These are phyloP conservation scores for Pitangus sulphuratus DNA, from an alignment of 2,797 vertebrate genomes.

Conservation along the genomic window DNA sequence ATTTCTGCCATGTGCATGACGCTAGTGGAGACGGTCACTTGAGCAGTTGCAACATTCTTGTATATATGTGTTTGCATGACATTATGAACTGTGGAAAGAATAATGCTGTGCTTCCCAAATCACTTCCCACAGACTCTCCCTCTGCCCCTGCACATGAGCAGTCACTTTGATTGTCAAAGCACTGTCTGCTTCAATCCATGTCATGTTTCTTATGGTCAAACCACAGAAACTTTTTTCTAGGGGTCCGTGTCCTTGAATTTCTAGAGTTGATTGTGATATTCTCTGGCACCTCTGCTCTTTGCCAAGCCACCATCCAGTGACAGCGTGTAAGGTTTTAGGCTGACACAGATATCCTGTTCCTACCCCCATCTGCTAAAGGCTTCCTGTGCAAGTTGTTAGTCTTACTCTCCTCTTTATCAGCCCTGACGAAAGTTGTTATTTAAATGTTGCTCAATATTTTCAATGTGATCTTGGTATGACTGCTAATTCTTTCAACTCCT, in stretches of 20 bases:
- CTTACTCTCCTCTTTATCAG: background rate
- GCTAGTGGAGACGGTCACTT: background rate
- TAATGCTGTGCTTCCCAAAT: background rate
- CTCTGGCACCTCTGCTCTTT: background rate
- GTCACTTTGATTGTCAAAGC: rapidly evolving
- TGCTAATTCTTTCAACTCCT: slow-evolving; percentile 8
- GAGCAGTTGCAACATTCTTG: background rate
- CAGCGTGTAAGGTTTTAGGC: background rate
- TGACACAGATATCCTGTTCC: background rate
- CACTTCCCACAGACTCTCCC: background rate
- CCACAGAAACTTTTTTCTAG: background rate
- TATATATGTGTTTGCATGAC: background rate
- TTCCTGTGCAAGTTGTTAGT: background rate
- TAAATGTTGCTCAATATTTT: slow-evolving; percentile 41
- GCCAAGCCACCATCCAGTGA: background rate
- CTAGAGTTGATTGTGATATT: background rate
- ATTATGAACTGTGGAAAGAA: background rate
- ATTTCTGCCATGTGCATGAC: background rate
- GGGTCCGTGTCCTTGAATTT: background rate
- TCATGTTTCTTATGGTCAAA: background rate
- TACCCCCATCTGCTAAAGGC: rapidly evolving
- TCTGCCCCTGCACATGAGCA: background rate
- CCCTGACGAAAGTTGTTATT: background rate
- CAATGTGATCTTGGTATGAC: background rate
- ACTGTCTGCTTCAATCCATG: background rate